Conservation (phyloP, 2,888 invertebrate genomes). For the Drosophila paramelanica region DNA sequence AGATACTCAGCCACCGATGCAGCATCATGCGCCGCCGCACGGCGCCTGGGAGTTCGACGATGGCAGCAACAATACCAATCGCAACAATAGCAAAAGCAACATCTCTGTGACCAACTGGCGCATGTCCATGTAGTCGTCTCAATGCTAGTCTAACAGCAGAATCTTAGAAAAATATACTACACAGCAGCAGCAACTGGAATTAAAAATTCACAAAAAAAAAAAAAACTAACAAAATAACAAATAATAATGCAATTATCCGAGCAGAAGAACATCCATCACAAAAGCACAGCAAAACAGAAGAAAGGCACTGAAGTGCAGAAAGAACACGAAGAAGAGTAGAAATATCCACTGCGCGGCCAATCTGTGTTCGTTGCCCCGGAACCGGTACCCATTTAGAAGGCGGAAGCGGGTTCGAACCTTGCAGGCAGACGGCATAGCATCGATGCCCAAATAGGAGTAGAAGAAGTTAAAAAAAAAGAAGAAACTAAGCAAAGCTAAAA, state of each 20-base stretch:
- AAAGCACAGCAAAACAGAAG: slow-evolving; percentile 1
- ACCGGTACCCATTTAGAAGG: not conserved
- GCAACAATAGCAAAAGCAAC: slow-evolving; percentile 48
- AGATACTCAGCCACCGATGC: slow-evolving; percentile 49
- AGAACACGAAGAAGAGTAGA: not conserved
- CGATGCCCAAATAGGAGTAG: not conserved
- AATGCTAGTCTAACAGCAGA: slow-evolving; percentile 11
- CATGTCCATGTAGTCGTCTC: slow-evolving; percentile 47
- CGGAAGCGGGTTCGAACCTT: not conserved
- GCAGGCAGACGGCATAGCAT: not conserved
- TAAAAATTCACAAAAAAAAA: not conserved
- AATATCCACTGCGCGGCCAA: not conserved
- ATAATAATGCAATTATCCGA: not conserved
- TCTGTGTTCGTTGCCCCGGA: too few relatives aligned
- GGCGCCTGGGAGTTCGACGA: slow-evolving; percentile 54
- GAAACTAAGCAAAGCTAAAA: not conserved
- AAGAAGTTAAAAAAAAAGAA: not conserved
- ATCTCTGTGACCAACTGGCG: slow-evolving; percentile 54
- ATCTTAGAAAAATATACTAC: not conserved
- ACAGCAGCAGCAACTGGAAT: slow-evolving; percentile 1
- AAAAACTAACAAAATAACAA: not conserved
- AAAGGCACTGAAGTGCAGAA: not conserved
- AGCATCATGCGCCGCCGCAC: slow-evolving; percentile 39
- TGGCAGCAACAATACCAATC: slow-evolving; percentile 52
- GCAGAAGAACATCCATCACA: not conserved